Conservation (phyloP, 2,797 vertebrate species). For the Pangasius mekongensis region DNA sequence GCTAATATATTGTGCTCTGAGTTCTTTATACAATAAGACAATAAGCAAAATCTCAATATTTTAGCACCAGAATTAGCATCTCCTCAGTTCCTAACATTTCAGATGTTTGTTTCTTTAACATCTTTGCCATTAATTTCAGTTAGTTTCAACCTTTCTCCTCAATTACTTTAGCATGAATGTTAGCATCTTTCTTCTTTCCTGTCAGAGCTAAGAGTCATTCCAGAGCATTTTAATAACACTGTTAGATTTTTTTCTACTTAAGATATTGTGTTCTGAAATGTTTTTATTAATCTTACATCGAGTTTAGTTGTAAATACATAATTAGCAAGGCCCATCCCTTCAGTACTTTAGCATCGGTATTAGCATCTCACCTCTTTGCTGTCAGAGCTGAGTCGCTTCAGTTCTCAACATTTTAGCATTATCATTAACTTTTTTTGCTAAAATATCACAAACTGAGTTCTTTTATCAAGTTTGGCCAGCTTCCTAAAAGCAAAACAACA, state of each 20-base stretch:
- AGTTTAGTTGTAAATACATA: background rate
- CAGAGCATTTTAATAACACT: background rate
- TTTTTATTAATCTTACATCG: background rate
- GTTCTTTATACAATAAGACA: background rate
- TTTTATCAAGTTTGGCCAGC: background rate
- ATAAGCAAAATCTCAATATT: background rate
- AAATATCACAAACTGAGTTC: background rate
- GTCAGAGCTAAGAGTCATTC: background rate
- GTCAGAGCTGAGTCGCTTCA: background rate
- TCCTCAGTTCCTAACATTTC: background rate
- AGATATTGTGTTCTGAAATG: background rate
- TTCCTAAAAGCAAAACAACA: background rate
- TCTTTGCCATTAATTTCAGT: background rate
- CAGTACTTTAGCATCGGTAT: background rate
- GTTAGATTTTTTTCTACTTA: too few species aligned
- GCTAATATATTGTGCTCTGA: background rate
- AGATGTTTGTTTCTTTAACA: background rate
- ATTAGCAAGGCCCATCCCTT: background rate
- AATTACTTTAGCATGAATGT: background rate
- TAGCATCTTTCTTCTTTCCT: background rate
- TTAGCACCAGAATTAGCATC: background rate
- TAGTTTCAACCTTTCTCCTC: background rate
- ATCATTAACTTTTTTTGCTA: background rate
- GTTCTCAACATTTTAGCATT: background rate
- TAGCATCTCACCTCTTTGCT: background rate